Evolutionary conservation across 2,113 vertebrate genomes (phyloP).

Genomic region (Asarcornis scutulata): DNA sequence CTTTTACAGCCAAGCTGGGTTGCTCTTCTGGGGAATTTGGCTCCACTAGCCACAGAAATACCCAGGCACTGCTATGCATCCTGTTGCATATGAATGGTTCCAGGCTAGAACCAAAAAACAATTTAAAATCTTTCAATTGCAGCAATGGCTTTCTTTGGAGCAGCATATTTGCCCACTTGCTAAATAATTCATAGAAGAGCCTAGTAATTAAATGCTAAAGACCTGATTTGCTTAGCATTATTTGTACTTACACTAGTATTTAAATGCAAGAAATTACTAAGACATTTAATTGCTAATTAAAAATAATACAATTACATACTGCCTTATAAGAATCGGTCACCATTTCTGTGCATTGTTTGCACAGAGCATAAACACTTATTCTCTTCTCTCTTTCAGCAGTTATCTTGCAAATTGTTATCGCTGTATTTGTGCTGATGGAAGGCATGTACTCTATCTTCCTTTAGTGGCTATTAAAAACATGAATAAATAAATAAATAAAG

Average conservation of each 20-base stretch:
- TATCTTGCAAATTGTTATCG: not conserved
- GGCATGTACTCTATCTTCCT: no score
- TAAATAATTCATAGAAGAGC: slow-evolving; percentile 45
- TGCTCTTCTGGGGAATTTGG: not conserved
- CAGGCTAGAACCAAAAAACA: not conserved
- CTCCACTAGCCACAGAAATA: accelerated
- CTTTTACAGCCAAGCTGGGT: accelerated
- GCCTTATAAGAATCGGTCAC: slow-evolving; percentile 19
- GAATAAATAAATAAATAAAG: not conserved
- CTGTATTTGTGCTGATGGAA: not conserved
- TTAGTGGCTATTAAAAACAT: accelerated
- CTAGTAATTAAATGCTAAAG: slow-evolving; percentile 56
- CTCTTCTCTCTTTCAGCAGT: not conserved
- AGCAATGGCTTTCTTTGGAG: not conserved
- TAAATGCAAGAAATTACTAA: slow-evolving; percentile 36
- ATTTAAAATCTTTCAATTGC: not conserved
- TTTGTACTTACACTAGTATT: not conserved
- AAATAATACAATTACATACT: not conserved
- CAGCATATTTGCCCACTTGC: not conserved
- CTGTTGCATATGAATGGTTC: not conserved
- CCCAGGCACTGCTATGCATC: accelerated
- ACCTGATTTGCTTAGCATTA: slow-evolving; percentile 24
- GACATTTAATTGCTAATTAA: slow-evolving; percentile 58
- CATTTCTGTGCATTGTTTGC: not conserved
- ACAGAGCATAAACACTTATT: not conserved